Evolutionary conservation across 35 echinoderm and acorn worm species (phyloP).

Genomic region (Amphiura filiformis): DNA sequence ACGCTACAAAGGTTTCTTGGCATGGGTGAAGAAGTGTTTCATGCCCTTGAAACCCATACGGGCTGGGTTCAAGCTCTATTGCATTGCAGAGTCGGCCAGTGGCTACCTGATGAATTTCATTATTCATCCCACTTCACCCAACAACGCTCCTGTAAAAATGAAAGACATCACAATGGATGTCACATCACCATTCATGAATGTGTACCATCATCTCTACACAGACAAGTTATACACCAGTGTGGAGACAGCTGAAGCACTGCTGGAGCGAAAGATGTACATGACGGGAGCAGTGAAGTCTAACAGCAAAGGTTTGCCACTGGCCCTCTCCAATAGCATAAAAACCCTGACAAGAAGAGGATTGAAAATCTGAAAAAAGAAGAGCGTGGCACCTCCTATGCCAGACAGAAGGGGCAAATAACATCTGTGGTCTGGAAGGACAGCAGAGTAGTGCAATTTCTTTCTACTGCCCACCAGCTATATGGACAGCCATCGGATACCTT

Average conservation of each 20-base stretch:
- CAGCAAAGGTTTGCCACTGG: too few relatives aligned
- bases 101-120: not conserved
- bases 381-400: not conserved
- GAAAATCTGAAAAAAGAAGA: not conserved
- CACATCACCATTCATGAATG: not conserved
- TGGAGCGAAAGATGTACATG: not conserved
- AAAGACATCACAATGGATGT: not conserved
- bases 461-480: not conserved
- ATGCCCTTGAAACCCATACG: not conserved
- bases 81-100: not conserved
- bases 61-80: conserved; percentile 3
- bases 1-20: not conserved
- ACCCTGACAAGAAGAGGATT: not conserved
- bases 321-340: too few relatives aligned
- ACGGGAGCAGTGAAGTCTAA: not conserved
- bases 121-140: not conserved
- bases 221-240: not conserved
- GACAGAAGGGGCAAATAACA: not conserved
- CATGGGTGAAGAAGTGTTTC: not conserved
- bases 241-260: not conserved
- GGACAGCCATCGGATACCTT: not conserved
- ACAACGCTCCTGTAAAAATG: not conserved
- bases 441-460: not conserved
- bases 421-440: not conserved
- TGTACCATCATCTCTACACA: not conserved